Percentiles rank a stretch among this genome's conserved stretches.
These are phyloP conservation scores for Drepanosiphum platanoidis DNA, from an alignment of 2,888 invertebrate species.

Conservation along the genomic window DNA sequence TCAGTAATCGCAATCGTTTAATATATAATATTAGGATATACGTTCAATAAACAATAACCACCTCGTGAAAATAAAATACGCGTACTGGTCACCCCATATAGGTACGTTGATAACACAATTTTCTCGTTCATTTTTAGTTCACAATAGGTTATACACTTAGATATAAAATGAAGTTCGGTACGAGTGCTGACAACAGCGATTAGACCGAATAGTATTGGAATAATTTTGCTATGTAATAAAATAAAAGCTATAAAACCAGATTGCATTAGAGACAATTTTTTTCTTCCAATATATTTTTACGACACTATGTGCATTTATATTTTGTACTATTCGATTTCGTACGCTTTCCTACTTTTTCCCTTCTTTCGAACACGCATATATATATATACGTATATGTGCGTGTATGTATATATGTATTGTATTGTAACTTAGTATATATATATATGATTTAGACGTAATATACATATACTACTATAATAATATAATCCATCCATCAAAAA, in stretches of 20 bases:
- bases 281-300: constrained; percentile 51
- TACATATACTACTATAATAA: constrained; percentile 6
- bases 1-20: too few species aligned
- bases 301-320: constrained; percentile 37
- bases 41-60: neutral
- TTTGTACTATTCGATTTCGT: constrained; percentile 6
- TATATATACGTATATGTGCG: neutral
- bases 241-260: constrained; percentile 50
- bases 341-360: neutral
- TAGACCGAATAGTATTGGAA: constrained; percentile 37
- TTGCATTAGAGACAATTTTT: constrained; percentile 43
- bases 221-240: constrained; percentile 28
- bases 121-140: neutral
- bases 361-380: neutral
- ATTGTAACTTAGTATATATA: neutral
- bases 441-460: constrained; percentile 31
- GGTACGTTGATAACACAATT: neutral
- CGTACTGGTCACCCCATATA: neutral
- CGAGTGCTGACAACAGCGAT: constrained; percentile 33
- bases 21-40: too few species aligned
- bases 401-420: neutral
- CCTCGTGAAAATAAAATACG: neutral
- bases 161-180: neutral
- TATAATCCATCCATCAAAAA: constrained; percentile 45
- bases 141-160: neutral